A percentile compares a stretch with the other conserved stretches of the same genome.
phyloP scores from a whole-genome alignment of 2,797 vertebrate genomes.

The Gastrophryne carolinensis region DNA sequence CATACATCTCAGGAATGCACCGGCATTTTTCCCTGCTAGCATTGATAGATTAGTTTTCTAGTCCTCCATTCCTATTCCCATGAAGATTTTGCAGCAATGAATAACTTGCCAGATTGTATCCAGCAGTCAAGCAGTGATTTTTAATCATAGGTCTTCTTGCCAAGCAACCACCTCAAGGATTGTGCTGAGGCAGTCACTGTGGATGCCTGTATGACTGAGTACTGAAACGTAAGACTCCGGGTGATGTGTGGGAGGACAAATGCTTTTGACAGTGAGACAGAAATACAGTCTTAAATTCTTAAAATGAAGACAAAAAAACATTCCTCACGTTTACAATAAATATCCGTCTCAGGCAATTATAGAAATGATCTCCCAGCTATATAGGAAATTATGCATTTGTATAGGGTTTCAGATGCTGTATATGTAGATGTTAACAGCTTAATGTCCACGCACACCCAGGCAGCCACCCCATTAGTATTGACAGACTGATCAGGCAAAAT shows the following conservation, averaged over 20 bases:
- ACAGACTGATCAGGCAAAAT: too few relatives aligned
- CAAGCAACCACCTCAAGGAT: constrained; percentile 42
- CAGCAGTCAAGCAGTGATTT: constrained; percentile 18
- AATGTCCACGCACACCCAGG: too few relatives aligned
- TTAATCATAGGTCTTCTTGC: constrained; percentile 18
- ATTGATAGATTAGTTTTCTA: constrained; percentile 34
- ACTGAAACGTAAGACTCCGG: constrained; percentile 11
- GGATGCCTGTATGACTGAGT: not conserved
- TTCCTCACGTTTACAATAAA: too few relatives aligned
- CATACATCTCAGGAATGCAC: constrained; percentile 44
- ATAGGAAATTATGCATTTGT: too few relatives aligned
- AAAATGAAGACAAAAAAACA: too few relatives aligned
- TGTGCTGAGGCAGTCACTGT: constrained; percentile 33
- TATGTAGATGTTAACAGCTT: too few relatives aligned
- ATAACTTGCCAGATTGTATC: constrained; percentile 32
- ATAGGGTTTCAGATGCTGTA: too few relatives aligned
- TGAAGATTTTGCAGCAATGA: constrained; percentile 19
- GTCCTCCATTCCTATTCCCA: constrained; percentile 34
- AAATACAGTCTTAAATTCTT: too few relatives aligned
- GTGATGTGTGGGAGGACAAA: constrained; percentile 12
- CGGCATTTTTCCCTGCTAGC: constrained; percentile 30
- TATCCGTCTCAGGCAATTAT: too few relatives aligned
- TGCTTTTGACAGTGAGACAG: too few relatives aligned
- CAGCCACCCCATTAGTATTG: too few relatives aligned
- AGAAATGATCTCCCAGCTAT: too few relatives aligned